Evolutionary conservation across 1,140 invertebrate genomes (phyloP), one percentile per base, ranked within the genome.

Genomic region (Oncopeltus fasciatus): DNA sequence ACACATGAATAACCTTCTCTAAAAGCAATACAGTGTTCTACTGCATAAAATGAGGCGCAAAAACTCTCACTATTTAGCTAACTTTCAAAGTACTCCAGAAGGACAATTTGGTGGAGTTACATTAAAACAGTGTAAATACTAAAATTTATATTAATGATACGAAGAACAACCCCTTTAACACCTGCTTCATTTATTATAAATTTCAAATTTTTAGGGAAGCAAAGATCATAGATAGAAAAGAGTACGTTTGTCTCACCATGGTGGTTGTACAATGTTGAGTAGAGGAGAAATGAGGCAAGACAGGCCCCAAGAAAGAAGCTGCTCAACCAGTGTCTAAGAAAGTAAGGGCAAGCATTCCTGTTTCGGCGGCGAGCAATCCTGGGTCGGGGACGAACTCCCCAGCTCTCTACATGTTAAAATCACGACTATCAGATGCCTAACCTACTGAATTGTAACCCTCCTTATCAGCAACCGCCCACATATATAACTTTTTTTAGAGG

Each of bases 301-400:
- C 66, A 49, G n/a, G 63, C 69, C 24, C 70, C 71, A 5, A 71
- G 61, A 20, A 71, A 27, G 51, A 72, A 71, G 56, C 68, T 67
- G 51, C 65, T 69, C 66, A 72, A 29, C 71, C 71, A 70, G 60
- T 71, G 69, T 72, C 70, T 65, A 62, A 67, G 68, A 64, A 70
- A 43, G 53, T 60, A 65, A 14, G 63, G 60, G 29, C 70, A 64
- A 11, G 59, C 71, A 72, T 72, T 66, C 31, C 66, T 67, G 24
- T 56, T 65, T 60, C 70, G 66, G 46, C 69, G 44, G 18, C 70
- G 70, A 67, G 65, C 62, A 66, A 70, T 71, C n/a, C 18, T 57
- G n/a, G n/a, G n/a, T n/a, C n/a, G n/a, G n/a, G n/a, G n/a, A n/a
- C n/a, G n/a, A n/a, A n/a, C n/a, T n/a, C n/a, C n/a, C n/a, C n/a